A percentile compares a stretch with the other conserved stretches of the same genome.
These are phyloP conservation scores for Eriosoma lanigerum DNA, from an alignment of 1,140 invertebrate genomes.

Conservation along the genomic window DNA sequence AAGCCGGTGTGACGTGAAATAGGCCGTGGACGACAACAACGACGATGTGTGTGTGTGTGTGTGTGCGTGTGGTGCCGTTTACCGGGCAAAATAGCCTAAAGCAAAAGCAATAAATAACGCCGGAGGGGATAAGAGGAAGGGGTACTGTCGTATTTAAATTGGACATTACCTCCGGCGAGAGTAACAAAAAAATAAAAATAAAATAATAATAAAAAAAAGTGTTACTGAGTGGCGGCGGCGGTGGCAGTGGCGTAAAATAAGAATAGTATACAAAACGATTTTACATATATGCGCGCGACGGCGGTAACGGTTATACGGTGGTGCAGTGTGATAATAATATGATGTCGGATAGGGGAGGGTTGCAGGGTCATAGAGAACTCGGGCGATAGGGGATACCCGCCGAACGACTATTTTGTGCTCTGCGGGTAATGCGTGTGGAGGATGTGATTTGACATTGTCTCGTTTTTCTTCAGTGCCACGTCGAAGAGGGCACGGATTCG, in stretches of 20 bases:
- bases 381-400: not conserved
- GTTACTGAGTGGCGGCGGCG: not conserved
- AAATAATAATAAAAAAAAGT: not conserved
- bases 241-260: constrained; percentile 20
- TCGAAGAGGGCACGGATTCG: not conserved
- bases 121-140: not conserved
- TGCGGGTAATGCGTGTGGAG: not conserved
- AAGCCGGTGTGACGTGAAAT: not conserved
- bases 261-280: constrained; percentile 47
- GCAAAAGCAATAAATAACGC: constrained; percentile 47
- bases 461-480: constrained; percentile 12
- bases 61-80: not conserved
- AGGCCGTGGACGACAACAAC: not conserved
- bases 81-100: constrained; percentile 35
- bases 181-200: not conserved
- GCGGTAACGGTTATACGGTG: not conserved
- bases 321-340: not conserved
- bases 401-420: not conserved
- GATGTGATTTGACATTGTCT: constrained; percentile 29
- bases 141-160: constrained; percentile 48
- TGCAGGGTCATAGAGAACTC: too few species aligned
- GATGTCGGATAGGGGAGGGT: too few species aligned
- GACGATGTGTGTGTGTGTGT: not conserved
- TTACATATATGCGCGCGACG: constrained; percentile 17
- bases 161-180: constrained; percentile 44